Evolutionary conservation across 2,113 vertebrate species (phyloP), one percentile per base, ranked within the genome.

Genomic region (Acrocephalus kingi): DNA sequence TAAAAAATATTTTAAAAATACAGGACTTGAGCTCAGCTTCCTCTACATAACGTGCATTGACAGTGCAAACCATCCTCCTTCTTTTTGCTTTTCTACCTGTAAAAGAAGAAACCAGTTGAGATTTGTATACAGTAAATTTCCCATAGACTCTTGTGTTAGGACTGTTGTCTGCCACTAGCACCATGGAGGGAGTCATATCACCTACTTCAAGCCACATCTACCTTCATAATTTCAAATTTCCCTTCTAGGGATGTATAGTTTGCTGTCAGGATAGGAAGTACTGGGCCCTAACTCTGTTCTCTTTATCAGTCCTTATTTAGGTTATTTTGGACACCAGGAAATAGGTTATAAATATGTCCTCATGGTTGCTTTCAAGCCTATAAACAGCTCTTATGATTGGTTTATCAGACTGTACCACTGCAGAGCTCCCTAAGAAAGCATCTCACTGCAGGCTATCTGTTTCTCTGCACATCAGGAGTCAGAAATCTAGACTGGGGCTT

Each of bases 61-160:
- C 93, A 99, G 89, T 11, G 99, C 97, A 96, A 99, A 99, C 98
- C 99, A 99, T 24, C 98, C 98, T 58, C 98, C 98, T 96, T 97
- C 98, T 69, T 97, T 98, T 67, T 96, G 97, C 91, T 97, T 98
- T 64, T 98, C 98, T 83, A 82, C 94, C 98, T 99, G 97, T 71
- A 72, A 93, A 75, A 90, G 22, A 96, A 72, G 84, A 94, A 91
- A 64, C 8, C 35, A 77, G 11, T 2, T 89, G 28, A 91, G 66
- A 76, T 51, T 49, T 7, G 39, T 9, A 37, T 4, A 55, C 12
- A 30, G 15, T 5, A 22, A 8, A 10, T 31, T 68, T 80, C 43
- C 52, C 46, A 22, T 8, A 63, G 23, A 43, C 10, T 43, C 37
- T 13, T 41, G 23, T 8, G 28, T 20, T 24, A 68, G 11, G 24